Percentiles rank a stretch among this genome's conserved stretches.
Conservation (phyloP, 2,888 invertebrate genomes). For the Tiliacea citrago region DNA sequence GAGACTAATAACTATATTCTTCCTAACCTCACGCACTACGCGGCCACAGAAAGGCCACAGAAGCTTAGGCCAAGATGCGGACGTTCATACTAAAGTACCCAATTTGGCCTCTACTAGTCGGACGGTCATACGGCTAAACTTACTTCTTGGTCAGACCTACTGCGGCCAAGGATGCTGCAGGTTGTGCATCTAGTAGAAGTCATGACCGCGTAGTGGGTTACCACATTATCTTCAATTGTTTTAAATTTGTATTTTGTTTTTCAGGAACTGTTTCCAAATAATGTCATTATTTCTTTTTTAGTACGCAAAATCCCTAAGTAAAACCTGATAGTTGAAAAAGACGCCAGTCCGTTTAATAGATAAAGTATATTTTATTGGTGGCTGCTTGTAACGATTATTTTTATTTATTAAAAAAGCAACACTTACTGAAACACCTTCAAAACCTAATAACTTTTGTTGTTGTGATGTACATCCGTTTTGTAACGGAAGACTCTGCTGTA, state of each 20-base stretch:
- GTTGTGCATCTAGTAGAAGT: neutral
- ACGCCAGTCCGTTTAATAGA: neutral
- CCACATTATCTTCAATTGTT: neutral
- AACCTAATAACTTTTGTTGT: slow-evolving; percentile 44
- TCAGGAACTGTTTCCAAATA: neutral
- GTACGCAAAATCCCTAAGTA: no score
- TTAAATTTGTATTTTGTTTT: neutral
- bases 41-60: no score
- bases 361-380: neutral
- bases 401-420: neutral
- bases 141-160: neutral
- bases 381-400: no score
- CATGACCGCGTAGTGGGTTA: neutral
- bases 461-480: slow-evolving; percentile 24
- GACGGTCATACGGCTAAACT: neutral
- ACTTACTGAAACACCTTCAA: slow-evolving; percentile 51
- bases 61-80: neutral
- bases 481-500: slow-evolving; percentile 33
- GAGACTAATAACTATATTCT: neutral
- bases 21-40: neutral
- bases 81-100: neutral
- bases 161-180: neutral
- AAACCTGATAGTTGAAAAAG: neutral
- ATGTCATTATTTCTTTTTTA: neutral
- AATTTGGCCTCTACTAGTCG: neutral